Conservation (phyloP, 2,797 vertebrate genomes). For the Gallinago solitaria region DNA sequence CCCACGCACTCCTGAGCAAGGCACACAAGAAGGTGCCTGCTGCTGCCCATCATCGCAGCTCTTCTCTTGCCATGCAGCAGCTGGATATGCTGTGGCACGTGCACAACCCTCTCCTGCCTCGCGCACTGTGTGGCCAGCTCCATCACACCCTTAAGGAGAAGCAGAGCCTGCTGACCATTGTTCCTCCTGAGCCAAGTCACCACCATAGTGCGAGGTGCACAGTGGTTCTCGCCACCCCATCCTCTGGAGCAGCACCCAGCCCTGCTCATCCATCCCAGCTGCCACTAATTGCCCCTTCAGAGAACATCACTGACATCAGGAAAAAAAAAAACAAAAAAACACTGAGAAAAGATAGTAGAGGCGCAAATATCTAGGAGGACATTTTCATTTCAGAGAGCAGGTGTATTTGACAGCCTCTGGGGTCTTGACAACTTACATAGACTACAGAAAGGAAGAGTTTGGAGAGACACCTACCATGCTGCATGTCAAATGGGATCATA, state of each 20-base stretch:
- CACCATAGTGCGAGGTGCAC: not conserved
- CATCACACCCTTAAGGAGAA: not conserved
- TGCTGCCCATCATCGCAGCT: not conserved
- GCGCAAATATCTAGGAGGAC: not conserved
- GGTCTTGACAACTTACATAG: not conserved
- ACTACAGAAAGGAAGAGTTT: not conserved
- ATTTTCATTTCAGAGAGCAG: not conserved
- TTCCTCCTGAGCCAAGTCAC: not conserved
- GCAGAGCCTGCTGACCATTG: fast-evolving
- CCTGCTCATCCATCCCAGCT: not conserved
- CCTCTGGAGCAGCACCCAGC: not conserved
- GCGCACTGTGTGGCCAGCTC: too few species aligned
- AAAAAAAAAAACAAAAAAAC: not conserved
- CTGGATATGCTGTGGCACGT: not conserved
- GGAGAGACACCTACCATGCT: not conserved
- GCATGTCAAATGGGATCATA: not conserved
- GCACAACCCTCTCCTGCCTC: not conserved
- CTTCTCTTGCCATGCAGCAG: not conserved
- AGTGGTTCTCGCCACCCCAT: not conserved
- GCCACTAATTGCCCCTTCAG: not conserved
- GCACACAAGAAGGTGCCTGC: not conserved
- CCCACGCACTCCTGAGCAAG: fast-evolving
- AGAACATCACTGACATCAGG: not conserved
- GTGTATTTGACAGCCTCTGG: not conserved
- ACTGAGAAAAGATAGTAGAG: not conserved